Conservation (phyloP, 2,113 vertebrate genomes). For the Saccopteryx leptura region DNA sequence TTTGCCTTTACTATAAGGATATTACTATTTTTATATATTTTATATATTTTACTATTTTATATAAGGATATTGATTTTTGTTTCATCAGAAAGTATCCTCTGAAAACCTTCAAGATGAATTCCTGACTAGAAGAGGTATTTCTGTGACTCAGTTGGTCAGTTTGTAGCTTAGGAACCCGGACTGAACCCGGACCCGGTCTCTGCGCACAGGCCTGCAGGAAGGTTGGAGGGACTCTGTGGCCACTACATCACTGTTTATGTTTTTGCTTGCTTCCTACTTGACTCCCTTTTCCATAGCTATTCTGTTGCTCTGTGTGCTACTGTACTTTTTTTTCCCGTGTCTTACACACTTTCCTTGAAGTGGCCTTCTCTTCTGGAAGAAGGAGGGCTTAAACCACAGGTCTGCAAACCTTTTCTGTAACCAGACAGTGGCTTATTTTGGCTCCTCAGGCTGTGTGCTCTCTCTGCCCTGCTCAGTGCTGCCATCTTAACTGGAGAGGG, state of each 20-base stretch:
- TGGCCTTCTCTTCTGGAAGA: not conserved
- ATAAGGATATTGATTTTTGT: not conserved
- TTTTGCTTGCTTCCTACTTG: not conserved
- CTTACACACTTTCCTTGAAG: not conserved
- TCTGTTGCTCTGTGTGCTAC: not conserved
- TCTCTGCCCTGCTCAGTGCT: not conserved
- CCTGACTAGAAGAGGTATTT: not conserved
- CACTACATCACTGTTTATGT: fast-evolving
- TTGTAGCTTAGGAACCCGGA: not conserved
- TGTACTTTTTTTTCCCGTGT: not conserved
- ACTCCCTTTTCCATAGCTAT: not conserved
- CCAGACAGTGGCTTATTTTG: not conserved
- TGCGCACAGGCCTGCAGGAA: too few relatives aligned
- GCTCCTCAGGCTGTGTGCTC: not conserved
- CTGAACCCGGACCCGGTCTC: too few relatives aligned
- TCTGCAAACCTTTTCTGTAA: not conserved
- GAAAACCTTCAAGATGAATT: not conserved
- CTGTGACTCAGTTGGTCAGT: not conserved
- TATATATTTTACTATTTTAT: too few relatives aligned
- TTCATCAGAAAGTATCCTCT: not conserved
- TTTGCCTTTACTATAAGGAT: not conserved
- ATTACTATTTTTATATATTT: not conserved
- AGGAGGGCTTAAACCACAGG: not conserved
- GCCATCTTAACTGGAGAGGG: not conserved
- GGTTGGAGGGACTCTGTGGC: too few relatives aligned